phyloP scores from a whole-genome alignment of 2,888 invertebrate species.

The Aphodius granarius region DNA sequence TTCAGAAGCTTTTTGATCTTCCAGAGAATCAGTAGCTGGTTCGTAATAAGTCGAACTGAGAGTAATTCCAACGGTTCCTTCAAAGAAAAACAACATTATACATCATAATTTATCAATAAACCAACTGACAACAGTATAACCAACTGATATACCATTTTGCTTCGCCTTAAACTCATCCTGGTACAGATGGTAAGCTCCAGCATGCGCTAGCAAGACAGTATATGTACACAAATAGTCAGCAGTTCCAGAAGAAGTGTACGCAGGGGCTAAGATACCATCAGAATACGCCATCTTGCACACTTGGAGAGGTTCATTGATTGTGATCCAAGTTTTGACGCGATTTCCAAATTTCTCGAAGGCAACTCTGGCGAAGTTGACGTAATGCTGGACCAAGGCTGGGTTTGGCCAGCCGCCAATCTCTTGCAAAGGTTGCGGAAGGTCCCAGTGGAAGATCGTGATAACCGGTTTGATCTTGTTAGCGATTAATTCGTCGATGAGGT shows the following conservation, averaged over 20 bases:
- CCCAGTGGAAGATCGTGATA: constrained; percentile 68
- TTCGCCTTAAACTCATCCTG: constrained; percentile 53
- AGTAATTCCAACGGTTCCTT: constrained; percentile 49
- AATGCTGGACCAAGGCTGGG: constrained; percentile 61
- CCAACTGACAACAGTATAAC: constrained; percentile 60
- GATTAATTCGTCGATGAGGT: constrained; percentile 61
- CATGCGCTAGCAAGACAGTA: constrained; percentile 67
- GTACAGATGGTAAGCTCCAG: constrained; percentile 62
- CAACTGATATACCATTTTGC: constrained; percentile 55
- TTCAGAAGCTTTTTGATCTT: constrained; percentile 59
- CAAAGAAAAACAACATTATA: constrained; percentile 54
- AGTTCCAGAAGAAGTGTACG: constrained; percentile 54
- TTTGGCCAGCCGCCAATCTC: constrained; percentile 69
- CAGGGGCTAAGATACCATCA: constrained; percentile 43
- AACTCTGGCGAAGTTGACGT: constrained; percentile 62
- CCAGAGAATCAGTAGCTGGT: constrained; percentile 54
- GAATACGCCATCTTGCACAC: constrained; percentile 43
- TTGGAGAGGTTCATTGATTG: constrained; percentile 35
- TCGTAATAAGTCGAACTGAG: constrained; percentile 50
- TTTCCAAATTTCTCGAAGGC: constrained; percentile 56
- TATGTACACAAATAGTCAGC: constrained; percentile 66
- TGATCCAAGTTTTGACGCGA: constrained; percentile 38
- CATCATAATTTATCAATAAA: no score
- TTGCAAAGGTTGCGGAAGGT: constrained; percentile 61
- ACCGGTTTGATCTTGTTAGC: constrained; percentile 60